Evolutionary conservation across 2,113 vertebrate genomes (phyloP), one percentile per base, ranked within the genome.

Genomic region (Saccopteryx leptura): DNA sequence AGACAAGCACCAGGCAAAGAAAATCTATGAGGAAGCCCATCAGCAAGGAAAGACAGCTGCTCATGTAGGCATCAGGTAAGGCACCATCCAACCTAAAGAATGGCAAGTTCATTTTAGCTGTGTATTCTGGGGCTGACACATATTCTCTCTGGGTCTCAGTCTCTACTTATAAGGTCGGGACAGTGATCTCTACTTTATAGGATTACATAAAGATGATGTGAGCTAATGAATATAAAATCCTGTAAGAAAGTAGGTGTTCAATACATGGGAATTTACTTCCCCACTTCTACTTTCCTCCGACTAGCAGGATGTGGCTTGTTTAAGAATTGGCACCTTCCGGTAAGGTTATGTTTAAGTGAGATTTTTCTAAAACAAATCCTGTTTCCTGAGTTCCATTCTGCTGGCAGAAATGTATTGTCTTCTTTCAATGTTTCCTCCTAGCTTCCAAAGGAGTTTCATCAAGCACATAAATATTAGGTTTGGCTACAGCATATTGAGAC

Each of bases 1-100:
- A 96, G 98, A 99, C 97, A 98, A 99, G 95, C 97, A 98, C 17
- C 98, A 98, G 33, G 99, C 99, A 96, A 99, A 99, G 98, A 99
- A 99, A 98, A 99, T 99, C n/a, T 99, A 99, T 48, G 98, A 99
- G 14, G 98, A 98, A 61, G 98, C 98, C 39, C 98, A 99, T 97
- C 98, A 98, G 90, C 98, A 98, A 87, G 99, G 99, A 76, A 98
- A 99, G 97, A 99, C 98, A n/a, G 98, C 99, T 17, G 99, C 99
- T 95, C 98, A 99, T 21, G 97, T 99, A 26, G 98, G 98, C n/a
- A 98, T 99, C 90, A 99, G 98, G 99, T 98, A 96, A 97, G 97
- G 17, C 3, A 54, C 6, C 39, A n/a, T 58, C 33, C 63, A 90
- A 19, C 48, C 21, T 74, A 60, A 89, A 97, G 84, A 76, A 31